Evolutionary conservation across 2,888 invertebrate species (phyloP).

Genomic region (Apomyelois bistriatella): DNA sequence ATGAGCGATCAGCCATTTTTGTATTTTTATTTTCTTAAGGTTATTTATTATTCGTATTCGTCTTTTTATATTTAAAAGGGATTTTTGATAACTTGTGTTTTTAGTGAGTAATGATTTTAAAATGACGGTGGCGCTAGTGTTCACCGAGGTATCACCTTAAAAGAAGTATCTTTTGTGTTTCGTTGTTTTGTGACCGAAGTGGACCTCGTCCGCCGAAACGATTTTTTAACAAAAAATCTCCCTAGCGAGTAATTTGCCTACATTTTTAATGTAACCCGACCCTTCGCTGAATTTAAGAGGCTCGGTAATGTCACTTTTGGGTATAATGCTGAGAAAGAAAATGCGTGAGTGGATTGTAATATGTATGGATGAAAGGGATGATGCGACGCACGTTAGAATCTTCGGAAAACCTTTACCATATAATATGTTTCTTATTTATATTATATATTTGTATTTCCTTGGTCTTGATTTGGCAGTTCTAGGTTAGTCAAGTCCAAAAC

Average conservation of each 20-base stretch:
- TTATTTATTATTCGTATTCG: too few species aligned
- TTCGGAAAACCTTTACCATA: too few species aligned
- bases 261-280: conserved; percentile 42
- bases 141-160: background rate
- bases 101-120: too few species aligned
- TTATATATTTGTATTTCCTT: too few species aligned
- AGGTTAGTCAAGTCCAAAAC: too few species aligned
- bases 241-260: conserved; percentile 34
- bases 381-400: background rate
- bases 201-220: background rate
- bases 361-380: conserved; percentile 22
- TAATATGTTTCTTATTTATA: too few species aligned
- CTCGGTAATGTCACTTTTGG: conserved; percentile 21
- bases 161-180: background rate
- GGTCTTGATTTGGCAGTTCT: too few species aligned
- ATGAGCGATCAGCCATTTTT: too few species aligned
- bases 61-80: too few species aligned
- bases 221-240: conserved; percentile 22
- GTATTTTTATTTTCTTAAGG: too few species aligned
- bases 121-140: too few species aligned
- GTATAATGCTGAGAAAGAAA: conserved; percentile 26
- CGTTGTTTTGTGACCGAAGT: background rate
- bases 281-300: conserved; percentile 29
- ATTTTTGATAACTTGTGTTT: too few species aligned
- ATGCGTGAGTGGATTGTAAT: conserved; percentile 21